Evolutionary conservation across 2,888 invertebrate genomes (phyloP), one percentile per base, ranked within the genome.

Genomic region (Ptychoptera contaminata): DNA sequence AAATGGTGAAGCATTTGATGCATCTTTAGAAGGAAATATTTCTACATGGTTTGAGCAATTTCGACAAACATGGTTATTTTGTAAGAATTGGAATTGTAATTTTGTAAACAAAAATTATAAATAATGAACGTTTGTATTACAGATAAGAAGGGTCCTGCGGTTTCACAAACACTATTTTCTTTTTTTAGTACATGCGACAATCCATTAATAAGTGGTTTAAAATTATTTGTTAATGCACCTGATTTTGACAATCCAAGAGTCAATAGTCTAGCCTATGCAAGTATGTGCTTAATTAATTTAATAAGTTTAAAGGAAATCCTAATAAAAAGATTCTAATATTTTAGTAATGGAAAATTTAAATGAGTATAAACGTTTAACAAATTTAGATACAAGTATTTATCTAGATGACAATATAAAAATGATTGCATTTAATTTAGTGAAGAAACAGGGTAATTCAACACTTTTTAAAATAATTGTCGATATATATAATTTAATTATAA

Each of bases 361-460:
- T 49, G 69, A 68, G 49, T 73, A 74, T 63, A 67, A 70, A 36
- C 54, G 58, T 23, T 50, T 36, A 31, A 56, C 58, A 46, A 58
- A 57, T 59, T 55, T 61, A 55, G 50, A 57, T 57, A 40, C 69
- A 70, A 51, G 67, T 68, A 50, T 55, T 15, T 49, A 62, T 62
- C 57, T 65, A 72, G 54, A 70, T 60, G 46, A 59, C 53, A 54
- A 75, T 49, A 57, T 82, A 30, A 83, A 84, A 63, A 61, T 78
- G 55, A 76, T 79, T 50, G 81, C 82, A 43, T 85, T 84, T 64
- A 75, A 75, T 57, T 70, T 84, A 53, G 73, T 82, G 11, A 72
- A 70, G 50, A 75, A 72, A 49, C 82, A 84, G 55, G 77, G 77
- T 49, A 73, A 77, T 55, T 67, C 72, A 47, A 62, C 70, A 30